These are phyloP conservation scores for Pedionomus torquatus DNA, from an alignment of 2,113 vertebrate genomes.

Conservation along the genomic window DNA sequence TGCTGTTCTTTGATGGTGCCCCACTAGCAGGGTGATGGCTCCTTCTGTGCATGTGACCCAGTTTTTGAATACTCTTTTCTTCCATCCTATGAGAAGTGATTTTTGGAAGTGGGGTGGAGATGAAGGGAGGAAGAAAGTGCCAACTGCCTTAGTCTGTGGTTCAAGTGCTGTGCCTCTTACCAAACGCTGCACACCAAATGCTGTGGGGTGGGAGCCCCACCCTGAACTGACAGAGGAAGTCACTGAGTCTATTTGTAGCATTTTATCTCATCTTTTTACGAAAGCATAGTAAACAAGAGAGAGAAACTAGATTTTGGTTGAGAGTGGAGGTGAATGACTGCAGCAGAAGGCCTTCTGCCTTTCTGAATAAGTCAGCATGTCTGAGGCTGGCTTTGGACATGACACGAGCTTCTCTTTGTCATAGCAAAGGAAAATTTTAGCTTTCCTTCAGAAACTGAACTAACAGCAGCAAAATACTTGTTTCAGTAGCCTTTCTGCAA, in stretches of 20 bases:
- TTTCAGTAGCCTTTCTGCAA: neutral
- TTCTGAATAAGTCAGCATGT: neutral
- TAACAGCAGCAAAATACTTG: neutral
- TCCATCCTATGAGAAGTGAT: neutral
- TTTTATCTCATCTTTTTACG: conserved; percentile 57
- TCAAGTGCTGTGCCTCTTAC: neutral
- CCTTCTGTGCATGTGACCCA: neutral
- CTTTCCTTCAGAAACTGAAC: neutral
- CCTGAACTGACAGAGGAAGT: conserved; percentile 44
- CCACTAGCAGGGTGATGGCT: neutral
- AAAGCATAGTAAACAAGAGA: conserved; percentile 56
- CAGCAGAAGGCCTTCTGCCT: neutral
- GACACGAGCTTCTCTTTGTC: neutral
- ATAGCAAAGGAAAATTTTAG: neutral
- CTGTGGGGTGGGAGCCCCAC: conserved; percentile 12
- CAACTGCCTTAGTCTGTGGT: neutral
- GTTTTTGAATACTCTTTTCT: neutral
- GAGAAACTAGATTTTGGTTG: neutral
- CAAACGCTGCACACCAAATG: neutral
- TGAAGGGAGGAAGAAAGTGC: neutral
- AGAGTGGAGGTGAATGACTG: neutral
- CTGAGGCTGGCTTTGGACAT: neutral
- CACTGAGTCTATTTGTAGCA: neutral
- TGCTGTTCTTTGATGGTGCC: neutral
- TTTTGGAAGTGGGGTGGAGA: neutral